These are phyloP conservation scores for Diaphora mendica DNA, from an alignment of 2,888 invertebrate genomes.

Conservation along the genomic window DNA sequence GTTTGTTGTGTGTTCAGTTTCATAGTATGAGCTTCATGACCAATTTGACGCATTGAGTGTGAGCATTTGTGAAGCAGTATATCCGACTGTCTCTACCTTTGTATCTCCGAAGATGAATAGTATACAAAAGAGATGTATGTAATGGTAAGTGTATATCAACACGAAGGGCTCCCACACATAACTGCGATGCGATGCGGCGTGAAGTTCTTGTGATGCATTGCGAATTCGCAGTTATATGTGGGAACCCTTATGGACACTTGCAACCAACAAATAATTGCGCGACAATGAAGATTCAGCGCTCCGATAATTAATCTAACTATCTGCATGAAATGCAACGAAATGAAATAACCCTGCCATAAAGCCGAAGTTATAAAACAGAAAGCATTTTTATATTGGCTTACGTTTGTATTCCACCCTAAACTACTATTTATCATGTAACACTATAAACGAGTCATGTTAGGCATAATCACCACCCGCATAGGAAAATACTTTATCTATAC, in stretches of 20 bases:
- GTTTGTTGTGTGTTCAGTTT: slow-evolving; percentile 50
- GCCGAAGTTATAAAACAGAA: too few species aligned
- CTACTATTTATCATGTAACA: not conserved
- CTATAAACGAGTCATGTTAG: not conserved
- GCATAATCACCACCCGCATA: slow-evolving; percentile 10
- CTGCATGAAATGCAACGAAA: not conserved
- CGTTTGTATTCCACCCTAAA: not conserved
- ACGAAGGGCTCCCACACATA: too few species aligned
- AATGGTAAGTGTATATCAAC: too few species aligned
- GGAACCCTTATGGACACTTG: too few species aligned
- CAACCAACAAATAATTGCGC: too few species aligned
- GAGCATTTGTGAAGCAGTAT: slow-evolving; percentile 21
- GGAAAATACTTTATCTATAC: not conserved
- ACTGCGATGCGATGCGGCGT: too few species aligned
- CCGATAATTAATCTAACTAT: not conserved
- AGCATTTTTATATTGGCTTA: not conserved
- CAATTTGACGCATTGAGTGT: slow-evolving; percentile 43
- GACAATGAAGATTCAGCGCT: not conserved
- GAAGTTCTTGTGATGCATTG: too few species aligned
- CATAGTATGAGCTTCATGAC: slow-evolving; percentile 60
- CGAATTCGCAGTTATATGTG: too few species aligned
- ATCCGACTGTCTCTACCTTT: too few species aligned
- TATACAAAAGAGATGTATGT: not conserved
- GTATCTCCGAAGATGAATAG: not conserved
- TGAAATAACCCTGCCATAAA: too few species aligned